Conservation (phyloP, 2,113 vertebrate species). For the Hystrix cristata region DNA sequence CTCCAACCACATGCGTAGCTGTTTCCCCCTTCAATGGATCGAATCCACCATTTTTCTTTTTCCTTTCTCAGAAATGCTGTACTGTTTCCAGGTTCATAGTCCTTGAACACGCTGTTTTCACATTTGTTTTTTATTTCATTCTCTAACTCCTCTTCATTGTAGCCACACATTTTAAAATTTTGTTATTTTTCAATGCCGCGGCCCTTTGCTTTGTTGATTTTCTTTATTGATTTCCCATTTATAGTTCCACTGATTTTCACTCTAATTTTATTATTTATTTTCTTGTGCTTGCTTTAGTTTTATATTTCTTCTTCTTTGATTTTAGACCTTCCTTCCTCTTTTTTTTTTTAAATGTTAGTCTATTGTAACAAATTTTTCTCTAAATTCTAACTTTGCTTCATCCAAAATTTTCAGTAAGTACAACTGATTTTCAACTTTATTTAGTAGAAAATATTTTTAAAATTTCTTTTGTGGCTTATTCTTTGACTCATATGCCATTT, state of each 20-base stretch:
- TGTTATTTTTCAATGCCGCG: neutral
- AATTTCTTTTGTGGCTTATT: neutral
- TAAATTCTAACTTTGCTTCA: neutral
- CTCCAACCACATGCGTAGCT: neutral
- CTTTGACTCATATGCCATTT: neutral
- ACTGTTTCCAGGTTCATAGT: neutral
- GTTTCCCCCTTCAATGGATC: neutral
- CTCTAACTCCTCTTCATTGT: neutral
- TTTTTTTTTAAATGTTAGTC: neutral
- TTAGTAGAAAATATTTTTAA: neutral
- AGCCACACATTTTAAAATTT: neutral
- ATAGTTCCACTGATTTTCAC: neutral
- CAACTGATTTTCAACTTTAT: neutral
- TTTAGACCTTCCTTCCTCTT: neutral
- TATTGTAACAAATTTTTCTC: neutral
- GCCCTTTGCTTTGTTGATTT: neutral
- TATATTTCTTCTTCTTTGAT: neutral
- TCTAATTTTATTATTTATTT: neutral
- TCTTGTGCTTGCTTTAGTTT: neutral
- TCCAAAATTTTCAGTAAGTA: neutral
- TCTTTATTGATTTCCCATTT: neutral
- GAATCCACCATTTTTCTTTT: neutral
- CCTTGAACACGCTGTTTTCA: neutral
- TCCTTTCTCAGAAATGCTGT: neutral
- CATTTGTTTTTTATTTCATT: neutral